Percentiles rank a stretch among this genome's conserved stretches.
Conservation (phyloP, 2,797 vertebrate genomes). For the Loriculus beryllinus region DNA sequence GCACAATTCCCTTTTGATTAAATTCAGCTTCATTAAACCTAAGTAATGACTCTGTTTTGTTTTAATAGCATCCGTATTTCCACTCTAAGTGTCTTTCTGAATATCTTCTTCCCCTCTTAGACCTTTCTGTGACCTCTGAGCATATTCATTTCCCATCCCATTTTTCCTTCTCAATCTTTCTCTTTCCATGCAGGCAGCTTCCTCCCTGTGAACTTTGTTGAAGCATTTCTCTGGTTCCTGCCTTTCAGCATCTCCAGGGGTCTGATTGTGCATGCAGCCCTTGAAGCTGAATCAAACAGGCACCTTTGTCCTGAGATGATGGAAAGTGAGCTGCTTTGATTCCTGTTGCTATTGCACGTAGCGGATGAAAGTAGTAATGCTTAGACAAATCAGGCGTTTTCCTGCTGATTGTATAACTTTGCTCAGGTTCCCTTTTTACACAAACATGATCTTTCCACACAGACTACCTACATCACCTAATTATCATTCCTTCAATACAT, state of each 20-base stretch:
- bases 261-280: conserved; percentile 63
- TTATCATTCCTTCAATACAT: neutral
- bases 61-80: conserved; percentile 30
- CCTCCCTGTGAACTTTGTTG: conserved; percentile 54
- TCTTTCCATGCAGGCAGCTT: conserved; percentile 29
- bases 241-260: conserved; percentile 53
- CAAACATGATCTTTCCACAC: neutral
- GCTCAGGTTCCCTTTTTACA: conserved; percentile 18
- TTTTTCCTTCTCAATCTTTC: conserved; percentile 21
- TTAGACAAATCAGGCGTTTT: conserved; percentile 52
- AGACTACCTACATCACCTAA: neutral
- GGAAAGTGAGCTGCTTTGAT: conserved; percentile 63
- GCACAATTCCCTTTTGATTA: conserved; percentile 43
- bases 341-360: conserved; percentile 26
- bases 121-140: conserved; percentile 22
- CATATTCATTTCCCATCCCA: neutral
- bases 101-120: conserved; percentile 13
- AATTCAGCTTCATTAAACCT: conserved; percentile 48
- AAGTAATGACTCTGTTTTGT: neutral
- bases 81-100: conserved; percentile 9
- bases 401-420: conserved; percentile 5
- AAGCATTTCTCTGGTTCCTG: conserved; percentile 39
- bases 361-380: conserved; percentile 1
- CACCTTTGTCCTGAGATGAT: conserved; percentile 61
- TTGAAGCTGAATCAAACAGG: conserved; percentile 66